These are phyloP conservation scores for Actinia equina DNA, from an alignment of 64 coral and sea anemone species.

Conservation along the genomic window DNA sequence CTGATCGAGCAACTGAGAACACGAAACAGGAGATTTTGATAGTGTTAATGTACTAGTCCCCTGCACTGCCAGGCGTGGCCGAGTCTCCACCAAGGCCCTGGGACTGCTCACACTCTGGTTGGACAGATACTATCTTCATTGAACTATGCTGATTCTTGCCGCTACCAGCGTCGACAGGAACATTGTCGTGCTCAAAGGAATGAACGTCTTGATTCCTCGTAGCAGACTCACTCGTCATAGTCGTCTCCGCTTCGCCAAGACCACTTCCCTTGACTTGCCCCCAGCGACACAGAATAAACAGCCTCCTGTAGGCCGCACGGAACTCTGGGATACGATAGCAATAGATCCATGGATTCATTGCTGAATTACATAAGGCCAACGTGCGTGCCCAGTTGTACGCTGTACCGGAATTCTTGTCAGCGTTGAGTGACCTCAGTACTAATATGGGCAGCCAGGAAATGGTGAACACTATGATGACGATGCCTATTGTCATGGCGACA, in stretches of 20 bases:
- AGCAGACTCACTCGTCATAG: conserved; percentile 2
- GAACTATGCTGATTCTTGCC: too few relatives aligned
- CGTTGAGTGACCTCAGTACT: conserved; percentile 49
- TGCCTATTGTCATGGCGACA: conserved; percentile 78
- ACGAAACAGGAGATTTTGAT: too few relatives aligned
- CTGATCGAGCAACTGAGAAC: too few relatives aligned
- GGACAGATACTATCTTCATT: too few relatives aligned
- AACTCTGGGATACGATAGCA: conserved; percentile 81
- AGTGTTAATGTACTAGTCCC: too few relatives aligned
- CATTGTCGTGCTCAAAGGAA: not conserved
- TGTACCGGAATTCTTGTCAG: conserved; percentile 58
- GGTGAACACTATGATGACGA: conserved; percentile 74
- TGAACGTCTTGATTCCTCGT: not conserved
- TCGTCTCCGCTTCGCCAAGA: not conserved
- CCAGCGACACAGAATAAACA: conserved; percentile 18
- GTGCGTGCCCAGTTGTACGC: conserved; percentile 91
- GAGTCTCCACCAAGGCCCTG: too few relatives aligned
- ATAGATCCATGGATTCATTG: conserved; percentile 87
- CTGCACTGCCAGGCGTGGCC: too few relatives aligned
- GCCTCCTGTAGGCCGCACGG: conserved; percentile 71
- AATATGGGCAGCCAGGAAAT: conserved; percentile 80
- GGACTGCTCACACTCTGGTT: too few relatives aligned
- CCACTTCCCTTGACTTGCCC: not conserved
- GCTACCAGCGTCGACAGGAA: too few relatives aligned
- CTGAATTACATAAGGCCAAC: conserved; percentile 68